Base-by-base conservation (phyloP, 2,797 vertebrate genomes). In the Sylvilagus floridanus region DNA sequence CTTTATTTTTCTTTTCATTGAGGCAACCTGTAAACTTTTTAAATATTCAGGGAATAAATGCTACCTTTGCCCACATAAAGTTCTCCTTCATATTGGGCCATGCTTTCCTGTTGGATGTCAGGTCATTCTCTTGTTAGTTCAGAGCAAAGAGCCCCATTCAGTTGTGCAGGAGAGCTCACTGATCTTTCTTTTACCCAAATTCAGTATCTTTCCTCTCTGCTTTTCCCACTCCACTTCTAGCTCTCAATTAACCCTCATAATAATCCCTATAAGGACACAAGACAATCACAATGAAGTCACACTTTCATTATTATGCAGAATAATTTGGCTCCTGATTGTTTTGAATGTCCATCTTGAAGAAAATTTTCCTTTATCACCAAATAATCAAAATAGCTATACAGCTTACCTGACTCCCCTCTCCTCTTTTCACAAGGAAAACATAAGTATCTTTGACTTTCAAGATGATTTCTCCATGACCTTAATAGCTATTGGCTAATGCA, bases 281-380 rank as follows among this genome's bases (percentile, higher is more conserved):
- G 21, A 4, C 9, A 3, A n/a, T 76, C 16, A 84, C 4, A 95
- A 11, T 52, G 32, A 93, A 65, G 22, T 88, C 32, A 65, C 28
- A 42, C 7, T 88, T 12, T 68, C 13, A 81, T 63, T n/a, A 63
- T 73, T 78, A 37, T 42, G 35, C 30, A 73, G 4, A 54, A 75
- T 28, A 78, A 14, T 19, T 83, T 63, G 52, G 12, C 12, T 69
- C 19, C 26, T 73, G 14, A 2, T 94, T 93, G n/a, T 62, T 9
- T 35, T 75, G 9, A 50, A 78, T 54, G 19, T 32, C 6, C 24
- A 60, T 84, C 90, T 37, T 50, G 8, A 75, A 60, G 83, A 82
- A 42, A 54, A 82, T 16, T 47, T 77, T 77, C 50, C n/a, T 76
- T 91, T 92, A 79, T 22, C 3, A 42, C 89, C 42, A 92, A 78